phyloP scores from a whole-genome alignment of 2,888 invertebrate genomes.

The Argyresthia albistria region DNA sequence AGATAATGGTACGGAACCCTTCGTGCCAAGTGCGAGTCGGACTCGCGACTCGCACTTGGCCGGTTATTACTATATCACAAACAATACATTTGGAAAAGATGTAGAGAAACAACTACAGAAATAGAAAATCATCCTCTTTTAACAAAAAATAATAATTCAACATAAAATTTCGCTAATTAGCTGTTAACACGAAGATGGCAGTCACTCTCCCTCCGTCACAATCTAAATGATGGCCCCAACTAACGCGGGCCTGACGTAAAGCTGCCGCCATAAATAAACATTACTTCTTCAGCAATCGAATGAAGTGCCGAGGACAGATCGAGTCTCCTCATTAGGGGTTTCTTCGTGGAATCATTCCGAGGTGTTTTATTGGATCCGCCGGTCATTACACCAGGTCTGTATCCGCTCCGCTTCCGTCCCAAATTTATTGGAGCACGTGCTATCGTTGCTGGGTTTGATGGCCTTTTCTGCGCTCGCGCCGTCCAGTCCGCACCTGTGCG shows the following conservation, averaged over 20 bases:
- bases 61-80: no score
- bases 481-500: background rate
- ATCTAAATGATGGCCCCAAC: conserved; percentile 2
- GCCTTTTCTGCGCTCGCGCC: background rate
- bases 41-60: no score
- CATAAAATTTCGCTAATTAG: no score
- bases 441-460: conserved; percentile 5
- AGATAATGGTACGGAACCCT: no score
- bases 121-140: no score
- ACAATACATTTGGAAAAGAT: no score
- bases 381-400: conserved; percentile 7
- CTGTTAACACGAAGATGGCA: background rate
- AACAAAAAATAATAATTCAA: no score
- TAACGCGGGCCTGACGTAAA: conserved; percentile 5
- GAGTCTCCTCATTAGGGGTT: conserved; percentile 8
- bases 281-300: conserved; percentile 10
- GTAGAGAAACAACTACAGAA: no score
- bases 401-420: conserved; percentile 5
- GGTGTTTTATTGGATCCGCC: conserved; percentile 8
- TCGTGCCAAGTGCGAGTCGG: no score
- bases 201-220: background rate
- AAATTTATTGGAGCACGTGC: conserved; percentile 7
- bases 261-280: conserved; percentile 9
- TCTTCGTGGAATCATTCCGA: conserved; percentile 6
- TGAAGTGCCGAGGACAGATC: conserved; percentile 10